Evolutionary conservation across 2,797 vertebrate genomes (phyloP), one percentile per base, ranked within the genome.

Genomic region (Novumbra hubbsi): DNA sequence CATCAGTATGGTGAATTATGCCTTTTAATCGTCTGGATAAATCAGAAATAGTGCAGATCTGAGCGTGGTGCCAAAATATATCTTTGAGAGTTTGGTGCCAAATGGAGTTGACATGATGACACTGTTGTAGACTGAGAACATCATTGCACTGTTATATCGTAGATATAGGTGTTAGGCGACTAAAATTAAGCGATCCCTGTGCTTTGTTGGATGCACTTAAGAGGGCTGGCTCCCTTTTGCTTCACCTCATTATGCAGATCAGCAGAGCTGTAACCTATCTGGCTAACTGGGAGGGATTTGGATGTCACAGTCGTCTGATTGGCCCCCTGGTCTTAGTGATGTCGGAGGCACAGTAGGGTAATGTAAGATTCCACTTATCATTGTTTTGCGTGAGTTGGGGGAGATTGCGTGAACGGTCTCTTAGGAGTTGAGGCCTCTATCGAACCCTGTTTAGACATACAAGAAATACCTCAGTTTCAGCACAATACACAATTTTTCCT

Each of bases 61-160:
- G 78, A 88, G 80, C 82, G 73, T 87, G 73, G 89, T 92, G 91
- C 91, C 91, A 92, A 92, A 84, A 80, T 27, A 71, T 38, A 87
- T 88, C 81, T 74, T 72, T 81, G 84, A 86, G 85, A 83, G 83
- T 87, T 90, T 71, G 78, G 83, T 92, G 91, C 91, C 91, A 92
- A 91, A 88, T 81, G 6, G 85, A 70, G 83, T 80, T 86, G 86
- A 88, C 84, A 74, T 83, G 84, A 86, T 84, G 78, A 76, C 41
- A n/a, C 77, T 74, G 80, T 86, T 81, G 68, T 80, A 77, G 71
- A 84, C 11, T 3, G 76, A 49, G 78, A 76, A 76, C 60, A 76
- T 90, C 85, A 87, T 85, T 80, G 87, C 88, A 89, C 84, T 85
- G 79, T 86, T 76, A 77, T 77, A 81, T 85, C 83, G 82, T 64